Evolutionary conservation across 2,797 vertebrate species (phyloP).

Genomic region (Alauda arvensis): DNA sequence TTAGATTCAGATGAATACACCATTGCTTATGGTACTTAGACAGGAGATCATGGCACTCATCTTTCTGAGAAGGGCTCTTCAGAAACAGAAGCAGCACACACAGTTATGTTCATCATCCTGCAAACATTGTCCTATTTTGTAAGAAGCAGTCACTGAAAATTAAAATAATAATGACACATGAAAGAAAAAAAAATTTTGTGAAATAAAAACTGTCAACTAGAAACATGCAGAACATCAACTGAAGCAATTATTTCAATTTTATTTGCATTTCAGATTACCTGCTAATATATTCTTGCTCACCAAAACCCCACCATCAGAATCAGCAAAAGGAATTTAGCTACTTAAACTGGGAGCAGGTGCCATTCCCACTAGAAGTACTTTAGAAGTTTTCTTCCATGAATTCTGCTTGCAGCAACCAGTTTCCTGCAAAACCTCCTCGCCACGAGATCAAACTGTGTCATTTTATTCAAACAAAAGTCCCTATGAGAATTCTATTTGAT

Average conservation of each 20-base stretch:
- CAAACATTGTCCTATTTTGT: neutral
- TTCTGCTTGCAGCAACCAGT: neutral
- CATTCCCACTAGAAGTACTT: neutral
- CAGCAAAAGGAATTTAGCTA: neutral
- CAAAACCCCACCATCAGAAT: neutral
- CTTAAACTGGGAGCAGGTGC: neutral
- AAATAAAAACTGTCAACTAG: neutral
- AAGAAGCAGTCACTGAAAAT: neutral
- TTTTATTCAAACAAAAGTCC: neutral
- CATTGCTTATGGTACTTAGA: neutral
- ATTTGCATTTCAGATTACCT: neutral
- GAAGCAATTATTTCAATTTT: neutral
- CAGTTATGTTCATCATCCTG: neutral
- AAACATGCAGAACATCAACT: neutral
- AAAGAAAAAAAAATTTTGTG: neutral
- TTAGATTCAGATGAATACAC: neutral
- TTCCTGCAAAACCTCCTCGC: neutral
- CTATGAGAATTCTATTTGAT: neutral
- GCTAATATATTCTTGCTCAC: neutral
- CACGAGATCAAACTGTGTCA: neutral
- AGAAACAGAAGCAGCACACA: neutral
- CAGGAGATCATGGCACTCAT: neutral
- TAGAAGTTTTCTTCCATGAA: neutral
- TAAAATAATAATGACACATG: neutral
- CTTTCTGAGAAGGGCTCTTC: neutral